Conservation (phyloP, 2,797 vertebrate genomes). For the Clarias fuscus region DNA sequence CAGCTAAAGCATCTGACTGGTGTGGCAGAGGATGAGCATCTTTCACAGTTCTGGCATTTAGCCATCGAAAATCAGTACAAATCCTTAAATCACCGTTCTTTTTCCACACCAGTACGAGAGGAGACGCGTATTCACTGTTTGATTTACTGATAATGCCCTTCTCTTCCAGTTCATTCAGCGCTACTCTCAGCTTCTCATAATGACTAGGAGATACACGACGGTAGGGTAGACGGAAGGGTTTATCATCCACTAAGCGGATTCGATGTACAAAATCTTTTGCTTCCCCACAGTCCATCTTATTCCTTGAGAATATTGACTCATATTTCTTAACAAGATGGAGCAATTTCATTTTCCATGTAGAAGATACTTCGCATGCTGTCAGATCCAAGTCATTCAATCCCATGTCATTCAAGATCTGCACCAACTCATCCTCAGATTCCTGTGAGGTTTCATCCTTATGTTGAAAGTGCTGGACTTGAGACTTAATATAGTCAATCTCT, state of each 20-base stretch:
- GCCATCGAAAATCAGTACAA: not conserved
- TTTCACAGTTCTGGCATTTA: not conserved
- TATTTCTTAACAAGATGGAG: not conserved
- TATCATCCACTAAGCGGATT: not conserved
- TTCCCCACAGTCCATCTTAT: conserved; percentile 19
- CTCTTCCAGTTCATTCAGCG: too few relatives aligned
- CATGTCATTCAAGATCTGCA: not conserved
- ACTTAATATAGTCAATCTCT: not conserved
- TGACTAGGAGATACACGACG: too few relatives aligned
- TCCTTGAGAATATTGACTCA: not conserved
- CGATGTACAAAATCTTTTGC: not conserved
- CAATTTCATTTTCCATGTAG: not conserved
- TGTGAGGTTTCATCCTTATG: too few relatives aligned
- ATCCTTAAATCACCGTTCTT: not conserved
- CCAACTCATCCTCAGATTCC: not conserved
- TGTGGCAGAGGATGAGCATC: not conserved
- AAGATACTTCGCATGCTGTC: not conserved
- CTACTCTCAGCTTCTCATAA: too few relatives aligned
- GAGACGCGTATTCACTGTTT: not conserved
- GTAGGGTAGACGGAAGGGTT: too few relatives aligned
- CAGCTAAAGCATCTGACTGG: not conserved
- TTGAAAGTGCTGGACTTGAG: not conserved
- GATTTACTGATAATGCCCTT: not conserved
- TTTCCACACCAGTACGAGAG: not conserved
- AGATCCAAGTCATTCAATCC: not conserved